Evolutionary conservation across 2,113 vertebrate genomes (phyloP).

Genomic region (Turnix velox): DNA sequence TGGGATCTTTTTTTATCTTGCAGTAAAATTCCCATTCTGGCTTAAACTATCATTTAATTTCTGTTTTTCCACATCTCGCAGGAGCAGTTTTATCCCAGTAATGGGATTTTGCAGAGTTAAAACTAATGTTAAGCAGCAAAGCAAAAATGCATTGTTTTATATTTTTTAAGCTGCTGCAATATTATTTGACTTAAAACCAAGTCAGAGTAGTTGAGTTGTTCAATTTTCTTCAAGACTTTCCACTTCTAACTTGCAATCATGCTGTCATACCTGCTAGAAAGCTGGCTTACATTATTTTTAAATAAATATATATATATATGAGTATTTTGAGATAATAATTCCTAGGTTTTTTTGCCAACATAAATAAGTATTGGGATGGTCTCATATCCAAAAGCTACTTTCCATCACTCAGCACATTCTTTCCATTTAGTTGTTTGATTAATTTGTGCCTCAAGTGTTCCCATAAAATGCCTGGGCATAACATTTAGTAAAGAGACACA

Average conservation of each 20-base stretch:
- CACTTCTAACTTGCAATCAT: background rate
- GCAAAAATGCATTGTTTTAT: background rate
- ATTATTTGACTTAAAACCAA: background rate
- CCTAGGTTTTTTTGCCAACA: background rate
- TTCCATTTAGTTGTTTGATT: conserved; percentile 8
- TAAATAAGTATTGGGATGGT: background rate
- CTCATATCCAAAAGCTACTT: conserved; percentile 1
- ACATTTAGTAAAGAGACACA: background rate
- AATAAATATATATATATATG: background rate
- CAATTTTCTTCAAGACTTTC: background rate
- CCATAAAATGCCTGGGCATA: background rate
- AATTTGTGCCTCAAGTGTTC: conserved; percentile 8
- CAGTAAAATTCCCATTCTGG: background rate
- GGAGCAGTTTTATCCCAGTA: background rate
- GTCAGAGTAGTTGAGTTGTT: background rate
- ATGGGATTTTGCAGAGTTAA: background rate
- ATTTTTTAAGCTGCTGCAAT: background rate
- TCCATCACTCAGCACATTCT: background rate
- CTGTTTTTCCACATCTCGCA: background rate
- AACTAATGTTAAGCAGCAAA: background rate
- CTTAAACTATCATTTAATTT: background rate
- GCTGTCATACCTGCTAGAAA: background rate
- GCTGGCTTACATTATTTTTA: background rate
- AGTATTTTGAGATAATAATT: background rate
- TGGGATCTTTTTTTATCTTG: background rate